phyloP scores from a whole-genome alignment of 2,797 vertebrate species.

The Numenius phaeopus region DNA sequence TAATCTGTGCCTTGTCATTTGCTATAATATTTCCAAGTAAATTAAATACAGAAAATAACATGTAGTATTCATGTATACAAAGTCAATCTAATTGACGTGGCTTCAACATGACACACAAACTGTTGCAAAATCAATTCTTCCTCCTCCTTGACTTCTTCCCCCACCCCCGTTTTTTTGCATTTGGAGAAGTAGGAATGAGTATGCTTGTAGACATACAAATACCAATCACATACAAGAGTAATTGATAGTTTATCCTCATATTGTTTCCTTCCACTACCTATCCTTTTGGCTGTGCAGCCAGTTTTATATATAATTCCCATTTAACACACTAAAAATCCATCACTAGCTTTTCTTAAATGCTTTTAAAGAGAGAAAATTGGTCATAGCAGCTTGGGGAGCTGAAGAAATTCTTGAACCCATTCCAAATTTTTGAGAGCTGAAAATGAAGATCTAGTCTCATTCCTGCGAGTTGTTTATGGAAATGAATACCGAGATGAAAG shows the following conservation, averaged over 20 bases:
- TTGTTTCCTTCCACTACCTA: neutral
- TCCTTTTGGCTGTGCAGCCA: neutral
- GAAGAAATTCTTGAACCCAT: constrained; percentile 38
- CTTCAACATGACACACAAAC: neutral
- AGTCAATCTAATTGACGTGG: neutral
- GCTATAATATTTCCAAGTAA: neutral
- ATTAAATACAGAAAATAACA: neutral
- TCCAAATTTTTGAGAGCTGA: constrained; percentile 31
- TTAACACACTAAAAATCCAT: neutral
- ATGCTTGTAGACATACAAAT: neutral
- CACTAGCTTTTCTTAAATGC: constrained; percentile 12
- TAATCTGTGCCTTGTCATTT: neutral
- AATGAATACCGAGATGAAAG: constrained; percentile 49
- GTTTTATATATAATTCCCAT: neutral
- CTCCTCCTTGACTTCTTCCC: neutral
- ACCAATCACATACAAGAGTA: neutral
- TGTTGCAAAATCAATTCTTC: neutral
- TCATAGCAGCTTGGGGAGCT: neutral
- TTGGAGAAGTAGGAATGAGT: neutral
- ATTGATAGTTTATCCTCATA: neutral
- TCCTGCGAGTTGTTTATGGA: constrained; percentile 18
- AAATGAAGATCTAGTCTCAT: constrained; percentile 1
- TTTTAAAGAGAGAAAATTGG: constrained; percentile 20
- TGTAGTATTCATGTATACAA: neutral
- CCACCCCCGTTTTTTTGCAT: neutral